Evolutionary conservation across 1,140 invertebrate species (phyloP), one percentile per base, ranked within the genome.

Genomic region (Lethrus apterus): DNA sequence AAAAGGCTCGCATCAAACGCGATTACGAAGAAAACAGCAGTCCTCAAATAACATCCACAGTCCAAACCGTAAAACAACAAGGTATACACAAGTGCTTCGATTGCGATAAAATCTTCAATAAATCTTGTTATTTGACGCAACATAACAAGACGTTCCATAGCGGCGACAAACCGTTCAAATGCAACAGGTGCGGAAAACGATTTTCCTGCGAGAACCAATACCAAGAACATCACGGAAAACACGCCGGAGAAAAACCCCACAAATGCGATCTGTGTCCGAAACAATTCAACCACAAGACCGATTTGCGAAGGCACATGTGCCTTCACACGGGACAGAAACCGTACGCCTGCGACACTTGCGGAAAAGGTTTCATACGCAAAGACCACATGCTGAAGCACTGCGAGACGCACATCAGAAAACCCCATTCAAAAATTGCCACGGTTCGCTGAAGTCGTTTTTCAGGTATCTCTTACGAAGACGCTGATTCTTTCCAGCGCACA

Each of bases 381-480:
- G 93, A 96, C 66, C 93, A 96, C 66, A 88, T 95, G 85, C 77
- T 89, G 45, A 96, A 96, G 68, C 93, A 96, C 68, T 72, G 78
- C 44, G 84, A 89, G 43, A 96, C 89, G 14, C 93, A 96, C 62
- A 18, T 31, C 26, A 18, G 24, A 26, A 23, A 21, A 26, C 38
- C 38, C 23, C 38, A 41, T 26, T 41, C 38, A 20, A 41, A 41
- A 41, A n/a, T 36, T 3, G 19, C 34, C 17, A 21, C n/a, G n/a
- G 34, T 36, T 4, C 34, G 34, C 23, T 36, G 15, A 17, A 17
- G n/a, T 7, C n/a, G n/a, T n/a, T n/a, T n/a, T n/a, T n/a, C n/a
- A n/a, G n/a, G n/a, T n/a, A n/a, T n/a, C n/a, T n/a, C n/a, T n/a
- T n/a, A n/a, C n/a, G n/a, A n/a, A n/a, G n/a, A n/a, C n/a, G n/a